Evolutionary conservation across 2,797 vertebrate species (phyloP), one percentile per base, ranked within the genome.

Genomic region (Trachops cirrhosus): DNA sequence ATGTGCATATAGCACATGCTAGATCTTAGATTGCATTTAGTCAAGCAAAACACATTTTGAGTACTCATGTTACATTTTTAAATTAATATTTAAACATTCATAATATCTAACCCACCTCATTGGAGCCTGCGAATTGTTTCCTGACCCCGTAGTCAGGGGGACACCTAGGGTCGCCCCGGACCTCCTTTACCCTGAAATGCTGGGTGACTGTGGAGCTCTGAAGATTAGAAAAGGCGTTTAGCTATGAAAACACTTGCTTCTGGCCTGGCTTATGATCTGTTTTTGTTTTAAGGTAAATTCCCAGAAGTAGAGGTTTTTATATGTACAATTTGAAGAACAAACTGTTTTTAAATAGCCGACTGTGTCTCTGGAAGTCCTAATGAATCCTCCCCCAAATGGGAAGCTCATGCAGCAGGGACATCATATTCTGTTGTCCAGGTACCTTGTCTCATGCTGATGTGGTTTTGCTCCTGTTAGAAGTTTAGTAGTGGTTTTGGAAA

Each of bases 221-320:
- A 44, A 29, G 80, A 57, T 46, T 39, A 71, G 41, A 57, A 32
- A 19, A 70, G 54, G 34, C 46, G 18, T 78, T 50, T 57, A 75
- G 50, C 54, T 34, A 29, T 32, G 6, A 41, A 29, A 62, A 41
- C 78, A 52, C 22, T 79, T 57, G 73, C 37, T 93, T 22, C 16
- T 86, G 46, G 75, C n/a, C 68, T 88, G 54, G 48, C 21, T 82
- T 74, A 48, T 73, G 29, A 57, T 73, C 48, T 78, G 0, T 39
- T 77, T 90, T 71, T 88, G 78, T 93, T 95, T 94, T 62, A 89
- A 93, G 82, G 68, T 62, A 67, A 67, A 29, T 93, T 94, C 88
- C 73, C 57, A 92, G 48, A 88, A 95, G 32, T 88, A 94, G 80
- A 79, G n/a, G 2, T 32, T 59, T 86, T 95, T 87, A 12, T 86